phyloP scores from a whole-genome alignment of 2,113 vertebrate species.

The Odontesthes bonariensis region DNA sequence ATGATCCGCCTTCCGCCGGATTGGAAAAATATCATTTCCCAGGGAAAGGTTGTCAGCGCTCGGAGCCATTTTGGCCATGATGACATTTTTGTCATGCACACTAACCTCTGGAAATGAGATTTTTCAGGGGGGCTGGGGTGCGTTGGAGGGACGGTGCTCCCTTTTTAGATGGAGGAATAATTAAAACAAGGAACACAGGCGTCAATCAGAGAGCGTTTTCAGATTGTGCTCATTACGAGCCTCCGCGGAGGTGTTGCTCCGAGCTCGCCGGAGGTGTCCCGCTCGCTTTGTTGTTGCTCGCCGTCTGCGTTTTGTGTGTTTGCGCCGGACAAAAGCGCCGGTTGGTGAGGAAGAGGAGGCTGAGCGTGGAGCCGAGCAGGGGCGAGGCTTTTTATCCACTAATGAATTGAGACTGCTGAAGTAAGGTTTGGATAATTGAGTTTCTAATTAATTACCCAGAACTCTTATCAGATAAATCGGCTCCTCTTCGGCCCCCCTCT shows the following conservation, averaged over 20 bases:
- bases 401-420: conserved; percentile 95
- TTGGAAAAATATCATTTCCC: conserved; percentile 88
- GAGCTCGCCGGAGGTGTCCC: conserved; percentile 31
- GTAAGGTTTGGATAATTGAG: conserved; percentile 98
- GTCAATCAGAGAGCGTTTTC: conserved; percentile 67
- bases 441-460: conserved; percentile 99
- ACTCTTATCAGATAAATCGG: conserved; percentile 95
- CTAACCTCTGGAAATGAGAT: conserved; percentile 80
- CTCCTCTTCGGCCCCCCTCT: conserved; percentile 83
- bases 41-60: conserved; percentile 87
- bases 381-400: conserved; percentile 80
- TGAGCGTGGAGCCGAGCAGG: neutral
- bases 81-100: conserved; percentile 85
- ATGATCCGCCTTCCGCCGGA: conserved; percentile 88
- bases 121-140: conserved; percentile 27
- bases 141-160: conserved; percentile 33
- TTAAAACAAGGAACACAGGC: conserved; percentile 69
- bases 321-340: conserved; percentile 16
- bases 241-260: conserved; percentile 22
- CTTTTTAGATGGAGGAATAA: conserved; percentile 71
- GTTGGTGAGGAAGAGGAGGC: conserved; percentile 18
- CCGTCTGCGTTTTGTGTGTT: neutral
- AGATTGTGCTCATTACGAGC: conserved; percentile 45
- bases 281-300: conserved; percentile 54
- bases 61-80: conserved; percentile 81